Conservation (phyloP, 2,113 vertebrate genomes). For the Corapipo altera region DNA sequence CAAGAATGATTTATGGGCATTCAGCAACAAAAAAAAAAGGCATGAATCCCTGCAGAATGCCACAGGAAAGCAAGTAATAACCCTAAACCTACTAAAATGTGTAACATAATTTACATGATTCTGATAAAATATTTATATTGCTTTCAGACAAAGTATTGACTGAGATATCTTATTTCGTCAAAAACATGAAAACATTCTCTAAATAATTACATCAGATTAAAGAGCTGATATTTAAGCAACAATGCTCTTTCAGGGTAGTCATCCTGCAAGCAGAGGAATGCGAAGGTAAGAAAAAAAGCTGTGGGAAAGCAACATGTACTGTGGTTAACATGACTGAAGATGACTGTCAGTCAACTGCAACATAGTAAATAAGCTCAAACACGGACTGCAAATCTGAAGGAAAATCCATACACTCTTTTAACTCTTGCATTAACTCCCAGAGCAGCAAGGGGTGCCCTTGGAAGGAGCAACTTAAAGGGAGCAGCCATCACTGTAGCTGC, state of each 20-base stretch:
- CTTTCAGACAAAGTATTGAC: conserved; percentile 31
- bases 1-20: neutral
- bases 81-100: neutral
- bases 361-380: neutral
- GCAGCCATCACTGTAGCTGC: neutral
- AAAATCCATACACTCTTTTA: conserved; percentile 6
- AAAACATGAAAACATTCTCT: neutral
- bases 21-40: neutral
- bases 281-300: neutral
- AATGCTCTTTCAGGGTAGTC: neutral
- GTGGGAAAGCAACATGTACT: neutral
- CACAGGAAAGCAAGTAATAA: neutral
- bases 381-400: neutral
- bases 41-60: neutral
- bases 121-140: conserved; percentile 37
- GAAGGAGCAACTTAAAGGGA: neutral
- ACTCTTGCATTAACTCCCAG: neutral
- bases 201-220: neutral
- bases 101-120: neutral
- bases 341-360: neutral
- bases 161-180: neutral
- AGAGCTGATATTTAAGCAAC: neutral
- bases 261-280: neutral
- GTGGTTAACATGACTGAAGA: neutral
- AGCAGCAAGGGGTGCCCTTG: neutral